Conservation (phyloP, 2,797 vertebrate species). For the Crax fasciolata region DNA sequence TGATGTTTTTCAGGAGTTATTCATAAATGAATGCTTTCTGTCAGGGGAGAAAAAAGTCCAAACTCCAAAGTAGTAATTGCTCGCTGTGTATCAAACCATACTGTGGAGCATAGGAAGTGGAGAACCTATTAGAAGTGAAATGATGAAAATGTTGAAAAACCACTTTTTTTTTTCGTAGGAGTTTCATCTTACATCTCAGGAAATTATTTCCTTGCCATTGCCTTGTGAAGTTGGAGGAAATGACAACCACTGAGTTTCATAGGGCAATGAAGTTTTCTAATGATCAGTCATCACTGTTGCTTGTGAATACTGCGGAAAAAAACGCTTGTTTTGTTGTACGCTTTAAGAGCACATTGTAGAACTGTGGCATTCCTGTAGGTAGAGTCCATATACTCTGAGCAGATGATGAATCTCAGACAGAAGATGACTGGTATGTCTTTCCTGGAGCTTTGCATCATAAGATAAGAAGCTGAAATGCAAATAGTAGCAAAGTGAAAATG, state of each 20-base stretch:
- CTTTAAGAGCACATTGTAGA: fast-evolving
- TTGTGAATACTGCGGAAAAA: not conserved
- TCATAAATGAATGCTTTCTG: constrained; percentile 30
- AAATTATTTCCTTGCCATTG: not conserved
- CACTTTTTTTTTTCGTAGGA: constrained; percentile 19
- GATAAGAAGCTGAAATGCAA: not conserved
- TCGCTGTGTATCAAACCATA: not conserved
- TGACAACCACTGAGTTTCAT: not conserved
- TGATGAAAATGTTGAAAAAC: not conserved
- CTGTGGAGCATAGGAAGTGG: not conserved
- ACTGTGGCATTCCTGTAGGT: not conserved
- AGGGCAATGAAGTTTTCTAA: not conserved
- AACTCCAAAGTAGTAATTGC: not conserved
- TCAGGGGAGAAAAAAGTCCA: not conserved
- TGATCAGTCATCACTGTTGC: not conserved
- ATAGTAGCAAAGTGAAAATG: not conserved
- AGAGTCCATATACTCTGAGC: not conserved
- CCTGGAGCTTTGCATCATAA: not conserved
- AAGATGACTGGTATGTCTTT: not conserved
- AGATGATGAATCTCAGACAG: not conserved
- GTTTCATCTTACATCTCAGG: not conserved
- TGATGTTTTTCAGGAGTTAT: not conserved
- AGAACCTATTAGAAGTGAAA: not conserved
- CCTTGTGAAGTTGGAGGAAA: not conserved
- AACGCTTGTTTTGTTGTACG: fast-evolving